phyloP scores from a whole-genome alignment of 2,888 invertebrate genomes.

The Ectobius pallidus region DNA sequence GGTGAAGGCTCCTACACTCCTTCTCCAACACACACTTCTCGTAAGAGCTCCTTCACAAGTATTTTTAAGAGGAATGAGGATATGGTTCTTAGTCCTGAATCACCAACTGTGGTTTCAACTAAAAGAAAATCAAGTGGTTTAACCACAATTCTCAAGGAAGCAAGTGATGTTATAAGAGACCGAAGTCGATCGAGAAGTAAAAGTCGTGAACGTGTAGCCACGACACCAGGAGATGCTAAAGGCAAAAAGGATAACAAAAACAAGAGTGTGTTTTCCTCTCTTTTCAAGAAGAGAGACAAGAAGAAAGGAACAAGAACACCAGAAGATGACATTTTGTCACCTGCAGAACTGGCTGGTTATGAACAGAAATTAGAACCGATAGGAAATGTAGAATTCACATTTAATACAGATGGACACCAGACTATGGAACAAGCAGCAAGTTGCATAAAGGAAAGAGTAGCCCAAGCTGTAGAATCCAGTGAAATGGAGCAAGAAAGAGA shows the following conservation, averaged over 20 bases:
- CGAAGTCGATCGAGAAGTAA: conserved; percentile 66
- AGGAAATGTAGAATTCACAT: conserved; percentile 56
- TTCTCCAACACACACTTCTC: conserved; percentile 73
- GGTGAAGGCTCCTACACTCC: conserved; percentile 61
- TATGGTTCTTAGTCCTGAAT: conserved; percentile 65
- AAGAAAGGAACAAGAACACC: conserved; percentile 42
- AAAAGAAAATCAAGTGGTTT: conserved; percentile 49
- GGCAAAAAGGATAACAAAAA: conserved; percentile 52
- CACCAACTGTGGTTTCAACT: conserved; percentile 59
- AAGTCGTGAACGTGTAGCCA: conserved; percentile 63
- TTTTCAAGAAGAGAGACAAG: conserved; percentile 48
- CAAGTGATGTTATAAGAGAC: conserved; percentile 52
- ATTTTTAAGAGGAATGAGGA: conserved; percentile 76
- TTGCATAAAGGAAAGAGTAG: conserved; percentile 18
- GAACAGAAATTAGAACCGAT: conserved; percentile 53
- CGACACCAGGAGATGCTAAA: conserved; percentile 38
- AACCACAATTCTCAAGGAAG: conserved; percentile 53
- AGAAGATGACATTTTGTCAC: conserved; percentile 22
- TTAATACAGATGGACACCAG: conserved; percentile 52
- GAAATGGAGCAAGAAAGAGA: background rate
- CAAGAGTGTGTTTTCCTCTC: conserved; percentile 54
- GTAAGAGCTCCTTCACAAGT: conserved; percentile 82
- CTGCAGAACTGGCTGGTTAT: conserved; percentile 40
- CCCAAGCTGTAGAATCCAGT: conserved; percentile 25
- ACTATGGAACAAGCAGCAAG: background rate